A percentile compares a stretch with the other conserved stretches of the same genome.
These are phyloP conservation scores for Holothuria leucospilota DNA, from an alignment of 53 echinoderm and acorn worm species.

Conservation along the genomic window DNA sequence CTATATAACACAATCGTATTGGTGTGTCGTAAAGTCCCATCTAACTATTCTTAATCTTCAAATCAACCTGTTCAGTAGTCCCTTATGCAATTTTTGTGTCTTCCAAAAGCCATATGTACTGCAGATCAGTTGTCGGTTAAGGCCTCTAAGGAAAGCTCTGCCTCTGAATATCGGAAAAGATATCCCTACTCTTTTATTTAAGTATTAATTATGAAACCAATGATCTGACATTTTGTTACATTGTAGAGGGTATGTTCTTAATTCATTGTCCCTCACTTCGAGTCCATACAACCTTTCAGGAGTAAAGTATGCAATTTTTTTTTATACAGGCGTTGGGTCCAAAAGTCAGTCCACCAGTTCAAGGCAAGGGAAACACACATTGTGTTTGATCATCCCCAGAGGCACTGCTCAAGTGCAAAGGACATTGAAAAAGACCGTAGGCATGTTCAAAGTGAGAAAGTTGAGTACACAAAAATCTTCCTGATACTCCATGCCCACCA, in stretches of 20 bases:
- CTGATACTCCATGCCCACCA: neutral
- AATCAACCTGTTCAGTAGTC: no score
- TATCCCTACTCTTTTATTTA: no score
- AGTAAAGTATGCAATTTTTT: neutral
- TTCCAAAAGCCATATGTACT: no score
- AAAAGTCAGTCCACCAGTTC: neutral
- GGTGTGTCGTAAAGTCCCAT: no score
- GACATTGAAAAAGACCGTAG: conserved; percentile 38
- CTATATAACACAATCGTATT: no score
- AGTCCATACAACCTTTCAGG: neutral
- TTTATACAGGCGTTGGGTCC: conserved; percentile 23
- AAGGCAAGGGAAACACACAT: conserved; percentile 45
- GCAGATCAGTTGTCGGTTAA: no score
- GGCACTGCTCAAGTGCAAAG: conserved; percentile 50
- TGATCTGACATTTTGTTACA: no score
- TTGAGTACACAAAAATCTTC: neutral
- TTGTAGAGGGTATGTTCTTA: conserved; percentile 16
- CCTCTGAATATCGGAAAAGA: no score
- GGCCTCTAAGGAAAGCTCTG: no score
- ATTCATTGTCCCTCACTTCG: neutral
- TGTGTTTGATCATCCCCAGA: conserved; percentile 59
- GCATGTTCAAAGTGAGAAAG: conserved; percentile 3
- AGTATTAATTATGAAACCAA: no score
- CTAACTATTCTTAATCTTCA: no score
- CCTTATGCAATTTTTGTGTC: no score